These are phyloP conservation scores for Alethe diademata DNA, from an alignment of 2,113 vertebrate species.

Conservation along the genomic window DNA sequence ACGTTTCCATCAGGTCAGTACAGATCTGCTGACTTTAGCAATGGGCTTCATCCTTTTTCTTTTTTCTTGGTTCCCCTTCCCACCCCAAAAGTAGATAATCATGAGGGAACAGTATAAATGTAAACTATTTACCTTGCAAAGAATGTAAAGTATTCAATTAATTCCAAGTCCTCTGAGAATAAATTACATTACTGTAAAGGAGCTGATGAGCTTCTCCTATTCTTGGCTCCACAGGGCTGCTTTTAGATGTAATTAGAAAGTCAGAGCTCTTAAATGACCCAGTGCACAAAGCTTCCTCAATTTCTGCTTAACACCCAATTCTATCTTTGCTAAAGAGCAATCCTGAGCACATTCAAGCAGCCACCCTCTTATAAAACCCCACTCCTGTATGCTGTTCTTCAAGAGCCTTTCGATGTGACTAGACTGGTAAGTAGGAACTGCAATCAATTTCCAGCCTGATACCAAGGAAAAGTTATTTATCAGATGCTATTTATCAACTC, in stretches of 20 bases:
- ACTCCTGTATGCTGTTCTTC: not conserved
- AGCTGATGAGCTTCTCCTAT: not conserved
- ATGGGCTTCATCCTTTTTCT: not conserved
- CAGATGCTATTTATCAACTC: slow-evolving; percentile 47
- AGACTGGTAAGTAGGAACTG: slow-evolving; percentile 50
- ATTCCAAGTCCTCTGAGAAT: not conserved
- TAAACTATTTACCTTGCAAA: slow-evolving; percentile 12
- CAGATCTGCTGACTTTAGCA: not conserved
- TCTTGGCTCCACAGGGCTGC: not conserved
- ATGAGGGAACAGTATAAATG: not conserved
- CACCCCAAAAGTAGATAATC: not conserved
- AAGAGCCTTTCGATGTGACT: slow-evolving; percentile 51
- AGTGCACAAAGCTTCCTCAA: not conserved
- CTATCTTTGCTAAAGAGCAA: slow-evolving; percentile 26
- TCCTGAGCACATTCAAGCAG: not conserved
- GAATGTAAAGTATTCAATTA: slow-evolving; percentile 9
- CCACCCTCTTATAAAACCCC: not conserved
- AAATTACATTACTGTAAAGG: not conserved
- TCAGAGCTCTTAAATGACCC: not conserved
- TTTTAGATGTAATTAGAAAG: not conserved
- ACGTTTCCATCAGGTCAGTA: not conserved
- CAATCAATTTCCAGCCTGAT: slow-evolving; percentile 57
- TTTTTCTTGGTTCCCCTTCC: not conserved
- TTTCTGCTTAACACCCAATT: slow-evolving; percentile 5
- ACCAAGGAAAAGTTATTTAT: slow-evolving; percentile 57